Evolutionary conservation across 2,797 vertebrate genomes (phyloP).

Genomic region (Mormyrops boulengeri): DNA sequence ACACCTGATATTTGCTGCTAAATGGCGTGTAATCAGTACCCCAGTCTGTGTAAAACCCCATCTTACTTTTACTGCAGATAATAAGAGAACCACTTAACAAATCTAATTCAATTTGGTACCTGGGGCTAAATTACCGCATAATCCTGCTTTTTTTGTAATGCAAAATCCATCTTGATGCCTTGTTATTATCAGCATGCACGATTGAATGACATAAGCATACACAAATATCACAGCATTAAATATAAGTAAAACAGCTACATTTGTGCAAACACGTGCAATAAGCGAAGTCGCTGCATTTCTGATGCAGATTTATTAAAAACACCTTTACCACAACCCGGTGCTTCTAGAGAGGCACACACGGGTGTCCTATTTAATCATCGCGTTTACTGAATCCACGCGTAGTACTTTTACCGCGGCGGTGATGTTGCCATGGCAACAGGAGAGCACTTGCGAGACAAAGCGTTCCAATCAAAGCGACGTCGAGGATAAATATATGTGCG

Average conservation of each 20-base stretch:
- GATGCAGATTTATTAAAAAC: conserved; percentile 7
- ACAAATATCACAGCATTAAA: not conserved
- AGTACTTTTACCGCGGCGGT: conserved; percentile 38
- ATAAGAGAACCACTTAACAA: not conserved
- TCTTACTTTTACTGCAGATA: not conserved
- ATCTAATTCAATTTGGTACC: not conserved
- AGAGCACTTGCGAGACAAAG: conserved; percentile 22
- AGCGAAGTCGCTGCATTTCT: not conserved
- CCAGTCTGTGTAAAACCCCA: not conserved
- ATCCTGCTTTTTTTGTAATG: not conserved
- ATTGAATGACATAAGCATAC: not conserved
- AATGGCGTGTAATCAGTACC: not conserved
- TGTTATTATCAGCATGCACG: not conserved
- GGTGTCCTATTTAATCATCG: conserved; percentile 34
- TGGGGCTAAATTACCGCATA: not conserved
- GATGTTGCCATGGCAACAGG: conserved; percentile 41
- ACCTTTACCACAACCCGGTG: not conserved
- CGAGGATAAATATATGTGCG: conserved; percentile 9
- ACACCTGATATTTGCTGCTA: not conserved
- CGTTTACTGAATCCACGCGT: conserved; percentile 31
- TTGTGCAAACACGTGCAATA: not conserved
- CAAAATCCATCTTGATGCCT: not conserved
- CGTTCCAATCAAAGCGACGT: conserved; percentile 28
- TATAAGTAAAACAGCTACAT: not conserved
- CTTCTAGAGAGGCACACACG: conserved; percentile 9